These are phyloP conservation scores for Hyles euphorbiae DNA, from an alignment of 1,140 invertebrate genomes.

Conservation along the genomic window DNA sequence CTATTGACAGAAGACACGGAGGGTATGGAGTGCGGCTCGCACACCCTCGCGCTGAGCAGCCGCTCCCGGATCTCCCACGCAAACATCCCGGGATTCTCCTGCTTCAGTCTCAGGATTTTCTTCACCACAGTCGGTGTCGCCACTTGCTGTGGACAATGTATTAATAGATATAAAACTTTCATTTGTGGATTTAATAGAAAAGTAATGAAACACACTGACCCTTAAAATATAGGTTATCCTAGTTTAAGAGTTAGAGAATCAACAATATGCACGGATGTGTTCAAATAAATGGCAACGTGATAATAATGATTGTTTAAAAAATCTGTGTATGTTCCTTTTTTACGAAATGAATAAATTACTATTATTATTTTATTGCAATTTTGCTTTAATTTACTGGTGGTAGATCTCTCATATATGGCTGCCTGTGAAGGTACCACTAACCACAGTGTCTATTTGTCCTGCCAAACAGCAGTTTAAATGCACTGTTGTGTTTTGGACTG, in stretches of 20 bases:
- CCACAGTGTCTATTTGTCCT: background rate
- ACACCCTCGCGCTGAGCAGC: conserved; percentile 88
- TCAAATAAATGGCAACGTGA: too few species aligned
- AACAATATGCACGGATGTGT: too few species aligned
- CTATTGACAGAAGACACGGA: conserved; percentile 96
- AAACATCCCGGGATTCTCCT: conserved; percentile 94
- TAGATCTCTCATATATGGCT: background rate
- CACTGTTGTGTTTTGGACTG: too few species aligned
- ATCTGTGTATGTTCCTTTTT: background rate
- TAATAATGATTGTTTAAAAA: background rate
- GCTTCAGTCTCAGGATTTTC: conserved; percentile 92
- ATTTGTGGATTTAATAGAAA: too few species aligned
- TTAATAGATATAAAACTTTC: background rate
- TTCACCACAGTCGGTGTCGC: conserved; percentile 94
- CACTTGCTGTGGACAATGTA: conserved; percentile 85
- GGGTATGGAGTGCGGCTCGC: conserved; percentile 90
- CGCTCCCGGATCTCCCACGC: conserved; percentile 95
- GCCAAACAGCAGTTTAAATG: background rate
- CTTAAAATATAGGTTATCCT: too few species aligned
- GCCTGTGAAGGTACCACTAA: background rate
- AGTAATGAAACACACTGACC: too few species aligned
- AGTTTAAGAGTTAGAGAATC: too few species aligned
- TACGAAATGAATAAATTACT: background rate
- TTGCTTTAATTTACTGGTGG: background rate
- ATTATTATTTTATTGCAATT: background rate